These are phyloP conservation scores for Uria lomvia DNA, from an alignment of 2,113 vertebrate species.

Conservation along the genomic window DNA sequence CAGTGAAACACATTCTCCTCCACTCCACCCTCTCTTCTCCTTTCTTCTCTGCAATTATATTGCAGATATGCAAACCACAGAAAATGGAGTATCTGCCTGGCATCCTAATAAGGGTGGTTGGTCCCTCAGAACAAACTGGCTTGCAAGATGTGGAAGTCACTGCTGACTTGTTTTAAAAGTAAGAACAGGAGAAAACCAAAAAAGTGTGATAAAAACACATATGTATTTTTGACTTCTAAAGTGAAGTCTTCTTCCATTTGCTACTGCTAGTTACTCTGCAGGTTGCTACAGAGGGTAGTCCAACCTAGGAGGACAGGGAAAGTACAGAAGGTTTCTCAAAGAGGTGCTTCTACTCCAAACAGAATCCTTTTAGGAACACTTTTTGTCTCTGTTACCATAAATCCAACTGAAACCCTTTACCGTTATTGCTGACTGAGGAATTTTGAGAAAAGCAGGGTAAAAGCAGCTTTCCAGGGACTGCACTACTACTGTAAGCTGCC, in stretches of 20 bases:
- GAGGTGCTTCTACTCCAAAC: neutral
- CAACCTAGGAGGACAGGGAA: neutral
- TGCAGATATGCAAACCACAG: neutral
- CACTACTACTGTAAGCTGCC: neutral
- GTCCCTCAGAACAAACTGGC: neutral
- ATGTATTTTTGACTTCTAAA: neutral
- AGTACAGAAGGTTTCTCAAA: neutral
- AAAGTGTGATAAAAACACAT: neutral
- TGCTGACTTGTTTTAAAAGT: neutral
- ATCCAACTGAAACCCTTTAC: neutral
- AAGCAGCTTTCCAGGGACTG: neutral
- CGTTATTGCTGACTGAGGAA: neutral
- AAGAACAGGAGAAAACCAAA: neutral
- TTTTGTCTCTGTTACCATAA: neutral
- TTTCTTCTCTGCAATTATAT: neutral
- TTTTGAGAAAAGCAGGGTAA: neutral
- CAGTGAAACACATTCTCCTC: neutral
- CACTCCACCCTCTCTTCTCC: neutral
- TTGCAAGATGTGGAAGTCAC: neutral
- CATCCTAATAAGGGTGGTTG: neutral
- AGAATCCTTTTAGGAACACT: neutral
- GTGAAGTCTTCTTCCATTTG: neutral
- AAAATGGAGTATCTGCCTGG: neutral
- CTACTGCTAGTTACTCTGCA: neutral
- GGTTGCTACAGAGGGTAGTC: neutral